A percentile compares a stretch with the other conserved stretches of the same genome.
These are phyloP conservation scores for Bos indicus DNA, from an alignment of 2,113 vertebrate genomes.

Conservation along the genomic window DNA sequence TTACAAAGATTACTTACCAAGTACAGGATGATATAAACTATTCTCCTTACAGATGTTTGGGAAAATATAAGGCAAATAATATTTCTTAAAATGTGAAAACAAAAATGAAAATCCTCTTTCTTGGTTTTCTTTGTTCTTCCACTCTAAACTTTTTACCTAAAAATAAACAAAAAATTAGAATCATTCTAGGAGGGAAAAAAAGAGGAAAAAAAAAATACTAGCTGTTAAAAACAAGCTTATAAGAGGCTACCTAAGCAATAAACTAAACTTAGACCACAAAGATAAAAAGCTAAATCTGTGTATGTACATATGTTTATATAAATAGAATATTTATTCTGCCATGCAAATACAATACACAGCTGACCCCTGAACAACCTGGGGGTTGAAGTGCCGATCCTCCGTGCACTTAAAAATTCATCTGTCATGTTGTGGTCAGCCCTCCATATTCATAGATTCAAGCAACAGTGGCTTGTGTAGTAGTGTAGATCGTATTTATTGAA, in stretches of 20 bases:
- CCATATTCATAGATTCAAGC: background rate
- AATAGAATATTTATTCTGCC: background rate
- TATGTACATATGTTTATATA: background rate
- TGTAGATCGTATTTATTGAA: background rate
- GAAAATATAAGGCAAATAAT: slow-evolving; percentile 98
- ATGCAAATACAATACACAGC: background rate
- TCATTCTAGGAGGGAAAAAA: background rate
- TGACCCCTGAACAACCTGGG: background rate
- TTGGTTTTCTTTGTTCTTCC: slow-evolving; percentile 98
- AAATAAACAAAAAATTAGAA: slow-evolving; percentile 60
- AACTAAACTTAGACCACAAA: slow-evolving; percentile 9
- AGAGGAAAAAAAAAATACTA: background rate
- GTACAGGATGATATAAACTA: slow-evolving; percentile 94
- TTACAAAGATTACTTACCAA: slow-evolving; percentile 85
- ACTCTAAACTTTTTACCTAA: slow-evolving; percentile 98
- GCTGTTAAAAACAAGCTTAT: background rate
- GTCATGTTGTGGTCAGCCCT: background rate
- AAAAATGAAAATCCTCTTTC: slow-evolving; percentile 98
- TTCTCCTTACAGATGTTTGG: slow-evolving; percentile 97
- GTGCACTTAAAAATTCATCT: background rate
- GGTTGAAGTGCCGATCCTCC: background rate
- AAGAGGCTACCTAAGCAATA: background rate
- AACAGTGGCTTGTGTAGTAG: background rate
- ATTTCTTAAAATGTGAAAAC: slow-evolving; percentile 98
- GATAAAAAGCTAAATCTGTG: background rate